Evolutionary conservation across 2,113 vertebrate species (phyloP), one percentile per base, ranked within the genome.

Genomic region (Hystrix brachyura): DNA sequence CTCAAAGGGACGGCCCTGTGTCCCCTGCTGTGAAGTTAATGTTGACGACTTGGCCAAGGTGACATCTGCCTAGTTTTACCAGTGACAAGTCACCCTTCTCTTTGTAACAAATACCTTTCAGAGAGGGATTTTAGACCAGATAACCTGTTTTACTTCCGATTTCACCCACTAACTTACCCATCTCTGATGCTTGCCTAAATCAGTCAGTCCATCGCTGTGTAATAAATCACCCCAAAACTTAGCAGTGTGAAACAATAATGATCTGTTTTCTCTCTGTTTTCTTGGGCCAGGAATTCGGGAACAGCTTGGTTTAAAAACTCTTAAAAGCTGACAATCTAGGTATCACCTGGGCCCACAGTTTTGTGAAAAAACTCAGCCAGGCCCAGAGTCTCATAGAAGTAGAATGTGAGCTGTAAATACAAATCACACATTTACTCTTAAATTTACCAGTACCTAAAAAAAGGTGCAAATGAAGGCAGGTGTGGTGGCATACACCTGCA

Each of bases 141-240:
- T 48, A 53, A 67, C 29, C 27, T 46, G 3, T 18, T 62, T 55
- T 29, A 55, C 78, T n/a, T 38, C 67, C 4, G 21, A 9, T 23
- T 91, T 60, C 89, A 78, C 89, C 60, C 81, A 59, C 82, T 74
- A 6, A 60, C 4, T 65, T 72, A 18, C 32, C 91, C n/a, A 46
- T 15, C 3, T 18, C 32, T 8, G 25, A 87, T 21, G 11, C 17
- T 51, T 13, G 10, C 69, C 62, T 64, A 72, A 6, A 2, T 53
- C 32, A 10, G 12, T 46, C n/a, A 5, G 7, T 34, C 46, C 32
- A 29, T 48, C 21, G 46, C 62, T 25, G 4, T 23, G n/a, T 15
- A 51, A 84, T 57, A 85, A 57, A 46, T 86, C 25, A 71, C 23
- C 78, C 89, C 83, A 10, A 79, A 84, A 43, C 46, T 78, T 32